These are phyloP conservation scores for Andrena haemorrhoa DNA, from an alignment of 2,888 invertebrate genomes.

Conservation along the genomic window DNA sequence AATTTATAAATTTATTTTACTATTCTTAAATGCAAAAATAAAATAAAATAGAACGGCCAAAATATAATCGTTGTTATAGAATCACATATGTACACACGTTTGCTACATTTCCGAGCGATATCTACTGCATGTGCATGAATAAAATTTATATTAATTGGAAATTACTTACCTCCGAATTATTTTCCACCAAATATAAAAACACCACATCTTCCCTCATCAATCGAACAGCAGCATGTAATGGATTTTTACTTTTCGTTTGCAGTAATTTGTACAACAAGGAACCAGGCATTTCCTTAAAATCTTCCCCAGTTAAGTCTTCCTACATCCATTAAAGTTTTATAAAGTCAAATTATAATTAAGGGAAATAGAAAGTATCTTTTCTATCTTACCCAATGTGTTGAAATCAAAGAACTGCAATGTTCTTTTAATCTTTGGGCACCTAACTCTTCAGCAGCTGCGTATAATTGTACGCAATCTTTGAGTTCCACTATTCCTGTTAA, in stretches of 20 bases:
- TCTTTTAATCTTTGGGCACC: slow-evolving; percentile 92
- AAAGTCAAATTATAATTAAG: slow-evolving; percentile 4
- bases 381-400: slow-evolving; percentile 93
- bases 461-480: slow-evolving; percentile 93
- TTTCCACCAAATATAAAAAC: slow-evolving; percentile 96
- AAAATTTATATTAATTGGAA: slow-evolving; percentile 16
- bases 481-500: slow-evolving; percentile 94
- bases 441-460: slow-evolving; percentile 97
- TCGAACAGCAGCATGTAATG: slow-evolving; percentile 95
- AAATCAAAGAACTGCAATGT: slow-evolving; percentile 96
- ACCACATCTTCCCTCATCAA: slow-evolving; percentile 97
- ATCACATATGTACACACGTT: neutral
- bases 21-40: slow-evolving; percentile 22
- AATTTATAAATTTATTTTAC: slow-evolving; percentile 20
- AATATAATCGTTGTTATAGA: neutral
- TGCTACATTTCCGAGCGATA: neutral
- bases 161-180: slow-evolving; percentile 92
- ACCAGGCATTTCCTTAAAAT: slow-evolving; percentile 97
- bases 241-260: slow-evolving; percentile 94
- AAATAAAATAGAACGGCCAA: slow-evolving; percentile 6
- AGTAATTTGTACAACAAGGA: slow-evolving; percentile 95
- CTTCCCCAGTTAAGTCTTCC: slow-evolving; percentile 90
- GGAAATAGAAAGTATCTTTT: neutral
- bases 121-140: slow-evolving; percentile 19
- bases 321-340: slow-evolving; percentile 78